Percentiles rank a stretch among this genome's conserved stretches.
Evolutionary conservation across 2,888 invertebrate genomes (phyloP).

Genomic region (Synergus gifuensis): DNA sequence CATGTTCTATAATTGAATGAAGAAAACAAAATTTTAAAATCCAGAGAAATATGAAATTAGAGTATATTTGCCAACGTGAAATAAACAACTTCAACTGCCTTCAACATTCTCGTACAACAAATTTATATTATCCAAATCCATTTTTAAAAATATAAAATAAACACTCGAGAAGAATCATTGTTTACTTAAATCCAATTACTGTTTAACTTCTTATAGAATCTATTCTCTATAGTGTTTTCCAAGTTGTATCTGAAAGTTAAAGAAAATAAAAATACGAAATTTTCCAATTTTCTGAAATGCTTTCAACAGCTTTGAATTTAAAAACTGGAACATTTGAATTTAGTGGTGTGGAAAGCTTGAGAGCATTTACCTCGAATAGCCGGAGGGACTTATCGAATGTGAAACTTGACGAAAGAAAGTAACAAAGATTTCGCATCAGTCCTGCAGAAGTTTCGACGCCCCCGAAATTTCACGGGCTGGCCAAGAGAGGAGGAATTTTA

Average conservation of each 20-base stretch:
- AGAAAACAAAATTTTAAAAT: constrained; percentile 17
- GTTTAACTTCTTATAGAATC: no score
- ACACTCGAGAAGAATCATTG: neutral
- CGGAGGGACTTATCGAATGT: constrained; percentile 34
- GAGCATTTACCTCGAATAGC: constrained; percentile 36
- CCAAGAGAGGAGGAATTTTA: constrained; percentile 53
- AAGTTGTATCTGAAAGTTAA: no score
- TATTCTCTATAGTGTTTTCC: no score
- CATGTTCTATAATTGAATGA: constrained; percentile 23
- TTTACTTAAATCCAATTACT: neutral
- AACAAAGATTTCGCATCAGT: constrained; percentile 42
- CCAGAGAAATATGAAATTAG: constrained; percentile 24
- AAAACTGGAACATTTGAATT: constrained; percentile 38
- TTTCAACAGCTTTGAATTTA: neutral
- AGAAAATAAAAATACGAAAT: neutral
- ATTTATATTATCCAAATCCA: neutral
- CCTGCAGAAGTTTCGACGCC: constrained; percentile 53
- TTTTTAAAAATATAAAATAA: neutral
- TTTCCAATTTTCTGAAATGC: neutral
- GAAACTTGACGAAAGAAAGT: constrained; percentile 35
- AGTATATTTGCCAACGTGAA: constrained; percentile 26
- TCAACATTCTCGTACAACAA: neutral
- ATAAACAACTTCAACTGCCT: neutral
- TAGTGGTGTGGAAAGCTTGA: constrained; percentile 26
- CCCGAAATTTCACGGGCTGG: constrained; percentile 61